phyloP scores from a whole-genome alignment of 2,113 vertebrate species.

The Porphyrio hochstetteri region DNA sequence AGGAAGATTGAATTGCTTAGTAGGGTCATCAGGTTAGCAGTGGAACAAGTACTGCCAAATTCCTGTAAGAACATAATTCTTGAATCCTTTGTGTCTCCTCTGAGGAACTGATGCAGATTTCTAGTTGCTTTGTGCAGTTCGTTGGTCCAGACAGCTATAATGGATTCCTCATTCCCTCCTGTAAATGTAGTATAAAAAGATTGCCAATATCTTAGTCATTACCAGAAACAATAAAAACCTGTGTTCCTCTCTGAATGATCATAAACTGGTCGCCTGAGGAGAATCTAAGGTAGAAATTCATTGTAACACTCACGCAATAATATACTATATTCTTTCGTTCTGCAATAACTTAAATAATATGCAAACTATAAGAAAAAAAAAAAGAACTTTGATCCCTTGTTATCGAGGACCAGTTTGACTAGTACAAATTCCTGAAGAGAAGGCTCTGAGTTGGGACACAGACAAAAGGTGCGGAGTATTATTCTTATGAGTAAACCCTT shows the following conservation, averaged over 20 bases:
- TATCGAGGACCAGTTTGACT: background rate
- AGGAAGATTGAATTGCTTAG: background rate
- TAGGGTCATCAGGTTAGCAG: background rate
- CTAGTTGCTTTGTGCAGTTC: background rate
- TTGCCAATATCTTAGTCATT: background rate
- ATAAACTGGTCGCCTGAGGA: background rate
- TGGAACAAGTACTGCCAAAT: accelerated
- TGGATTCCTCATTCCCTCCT: background rate
- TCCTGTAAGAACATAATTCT: background rate
- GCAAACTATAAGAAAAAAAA: background rate
- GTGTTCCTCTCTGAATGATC: background rate
- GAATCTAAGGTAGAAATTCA: background rate
- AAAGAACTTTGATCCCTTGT: background rate
- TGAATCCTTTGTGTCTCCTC: background rate
- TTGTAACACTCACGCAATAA: background rate
- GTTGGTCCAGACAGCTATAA: background rate
- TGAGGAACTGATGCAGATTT: background rate
- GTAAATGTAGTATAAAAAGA: background rate
- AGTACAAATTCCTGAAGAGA: background rate
- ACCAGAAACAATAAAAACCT: background rate
- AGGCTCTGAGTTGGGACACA: background rate
- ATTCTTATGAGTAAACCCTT: background rate
- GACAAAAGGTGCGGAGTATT: background rate
- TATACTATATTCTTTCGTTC: background rate
- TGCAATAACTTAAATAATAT: background rate